Base-by-base conservation (phyloP, 1,140 invertebrate genomes). In the Drosophila ananassae region DNA sequence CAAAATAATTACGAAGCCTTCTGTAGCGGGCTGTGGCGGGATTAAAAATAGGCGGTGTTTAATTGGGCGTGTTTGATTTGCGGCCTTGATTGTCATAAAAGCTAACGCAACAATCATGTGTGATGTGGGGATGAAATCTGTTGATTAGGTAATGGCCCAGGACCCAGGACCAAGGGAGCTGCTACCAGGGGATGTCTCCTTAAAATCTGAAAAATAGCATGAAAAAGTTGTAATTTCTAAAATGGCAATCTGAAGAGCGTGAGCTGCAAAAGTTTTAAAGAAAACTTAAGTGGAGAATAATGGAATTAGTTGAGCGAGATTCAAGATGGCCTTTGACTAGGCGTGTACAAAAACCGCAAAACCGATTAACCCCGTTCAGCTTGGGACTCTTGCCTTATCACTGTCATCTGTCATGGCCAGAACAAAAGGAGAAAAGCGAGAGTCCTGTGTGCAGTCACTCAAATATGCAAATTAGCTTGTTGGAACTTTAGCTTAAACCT, bases 391-490 rank as follows among this genome's bases (percentile, higher is more conserved):
- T 13, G 59, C 52, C 59, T 28, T 74, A 74, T 74, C 59, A 48
- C 61, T 75, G 73, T 75, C 72, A 75, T 67, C 72, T 75, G 73
- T 54, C 73, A 59, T 66, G 54, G 73, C 63, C 30, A 34, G 67
- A 5, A 59, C 50, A 64, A 51, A 66, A 30, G 53, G 39, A 51
- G 48, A 50, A 47, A 73, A 41, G 58, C 58, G 76, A 87, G 75
- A 89, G 82, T 89, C 75, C 46, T 81, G 48, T 77, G 64, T 67
- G 64, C 68, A 77, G 66, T 79, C 83, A 89, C 82, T 87, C 83
- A 89, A 87, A 87, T 83, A 87, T 87, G 83, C 83, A 87, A 87
- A 87, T 87, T 83, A 87, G 83, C 83, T 87, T 79, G 72, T 63
- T 66, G 66, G 81, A 87, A 79, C 66, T 87, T 87, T 63, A 64